phyloP scores from a whole-genome alignment of 2,797 vertebrate genomes.

The Hafferia zeledoni region DNA sequence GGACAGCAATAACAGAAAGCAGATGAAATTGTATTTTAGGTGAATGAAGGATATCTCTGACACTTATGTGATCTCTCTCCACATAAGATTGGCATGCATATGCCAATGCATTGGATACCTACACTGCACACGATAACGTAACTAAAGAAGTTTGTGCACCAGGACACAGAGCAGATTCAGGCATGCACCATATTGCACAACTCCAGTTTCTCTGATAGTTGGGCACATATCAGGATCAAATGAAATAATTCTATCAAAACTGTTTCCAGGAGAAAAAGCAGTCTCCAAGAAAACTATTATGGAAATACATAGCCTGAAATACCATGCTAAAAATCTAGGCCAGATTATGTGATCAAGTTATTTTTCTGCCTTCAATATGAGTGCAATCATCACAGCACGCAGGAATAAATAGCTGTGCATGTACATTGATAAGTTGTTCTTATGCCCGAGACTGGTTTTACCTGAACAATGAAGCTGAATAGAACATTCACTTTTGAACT shows the following conservation, averaged over 20 bases:
- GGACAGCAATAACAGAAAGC: background rate
- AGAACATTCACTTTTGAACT: background rate
- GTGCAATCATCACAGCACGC: rapidly evolving
- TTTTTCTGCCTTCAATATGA: background rate
- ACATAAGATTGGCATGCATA: background rate
- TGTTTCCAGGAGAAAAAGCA: background rate
- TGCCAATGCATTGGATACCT: background rate
- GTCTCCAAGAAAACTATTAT: background rate
- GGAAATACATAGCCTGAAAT: background rate
- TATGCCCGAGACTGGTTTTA: background rate
- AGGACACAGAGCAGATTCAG: background rate
- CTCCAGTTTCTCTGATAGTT: background rate
- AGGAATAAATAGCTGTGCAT: background rate
- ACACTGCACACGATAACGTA: background rate
- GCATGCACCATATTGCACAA: background rate
- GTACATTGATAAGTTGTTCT: background rate
- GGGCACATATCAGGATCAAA: background rate
- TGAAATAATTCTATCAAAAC: background rate
- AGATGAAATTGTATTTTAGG: background rate
- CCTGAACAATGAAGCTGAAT: background rate
- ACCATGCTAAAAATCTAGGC: background rate
- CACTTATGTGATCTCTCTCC: background rate
- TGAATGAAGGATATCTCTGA: background rate
- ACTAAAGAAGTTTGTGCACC: background rate
- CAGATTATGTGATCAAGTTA: background rate